These are phyloP conservation scores for Paraplagusia blochii DNA, from an alignment of 2,113 vertebrate genomes.

Conservation along the genomic window DNA sequence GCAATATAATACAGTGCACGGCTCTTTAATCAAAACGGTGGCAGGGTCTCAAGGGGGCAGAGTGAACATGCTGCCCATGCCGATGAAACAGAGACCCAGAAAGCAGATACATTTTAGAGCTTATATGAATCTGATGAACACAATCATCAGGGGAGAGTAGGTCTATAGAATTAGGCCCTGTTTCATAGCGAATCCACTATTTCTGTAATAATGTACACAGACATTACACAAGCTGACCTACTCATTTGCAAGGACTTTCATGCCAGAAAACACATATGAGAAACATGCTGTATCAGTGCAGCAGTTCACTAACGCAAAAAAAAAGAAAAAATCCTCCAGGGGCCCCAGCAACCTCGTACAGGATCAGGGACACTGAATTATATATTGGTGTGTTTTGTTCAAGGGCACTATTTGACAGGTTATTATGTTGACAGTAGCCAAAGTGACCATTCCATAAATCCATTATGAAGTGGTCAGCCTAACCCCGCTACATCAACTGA, in stretches of 20 bases:
- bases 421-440: constrained; percentile 51
- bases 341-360: constrained; percentile 25
- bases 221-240: not conserved
- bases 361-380: constrained; percentile 56
- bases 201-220: constrained; percentile 1
- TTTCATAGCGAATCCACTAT: not conserved
- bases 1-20: constrained; percentile 20
- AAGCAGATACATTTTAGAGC: constrained; percentile 1
- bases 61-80: not conserved
- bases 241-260: constrained; percentile 25
- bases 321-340: constrained; percentile 33
- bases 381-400: constrained; percentile 45
- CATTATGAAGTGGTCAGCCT: constrained; percentile 9
- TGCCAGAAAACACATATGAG: constrained; percentile 18
- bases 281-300: constrained; percentile 25
- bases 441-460: constrained; percentile 29
- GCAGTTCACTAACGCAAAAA: constrained; percentile 45
- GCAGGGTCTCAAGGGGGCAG: constrained; percentile 27
- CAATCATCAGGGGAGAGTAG: not conserved
- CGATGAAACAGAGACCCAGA: not conserved
- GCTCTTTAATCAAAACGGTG: constrained; percentile 47
- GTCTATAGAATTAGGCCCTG: not conserved
- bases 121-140: not conserved
- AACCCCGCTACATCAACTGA: constrained; percentile 8
- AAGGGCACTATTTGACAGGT: constrained; percentile 52